A percentile compares a stretch with the other conserved stretches of the same genome.
Evolutionary conservation across 2,113 vertebrate species (phyloP).

Genomic region (Danio rerio): GRCz12tu NC_133179.1:3190001-3190500

Average conservation of each 20-base stretch:
- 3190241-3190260: background rate
- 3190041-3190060: background rate
- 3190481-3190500: no score
- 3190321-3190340: no score
- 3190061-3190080: background rate
- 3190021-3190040: background rate
- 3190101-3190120: background rate
- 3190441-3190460: no score
- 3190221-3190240: background rate
- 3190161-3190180: constrained; percentile 1
- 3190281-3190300: background rate
- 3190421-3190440: no score
- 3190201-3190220: background rate
- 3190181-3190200: background rate
- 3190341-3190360: no score
- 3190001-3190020: background rate
- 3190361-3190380: no score
- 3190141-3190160: background rate
- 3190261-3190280: background rate
- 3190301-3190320: background rate
- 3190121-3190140: background rate
- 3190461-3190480: no score
- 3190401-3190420: no score
- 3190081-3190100: constrained; percentile 1
- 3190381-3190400: no score